Evolutionary conservation across 2,888 invertebrate species (phyloP).

Genomic region (Polymixis flavicincta): DNA sequence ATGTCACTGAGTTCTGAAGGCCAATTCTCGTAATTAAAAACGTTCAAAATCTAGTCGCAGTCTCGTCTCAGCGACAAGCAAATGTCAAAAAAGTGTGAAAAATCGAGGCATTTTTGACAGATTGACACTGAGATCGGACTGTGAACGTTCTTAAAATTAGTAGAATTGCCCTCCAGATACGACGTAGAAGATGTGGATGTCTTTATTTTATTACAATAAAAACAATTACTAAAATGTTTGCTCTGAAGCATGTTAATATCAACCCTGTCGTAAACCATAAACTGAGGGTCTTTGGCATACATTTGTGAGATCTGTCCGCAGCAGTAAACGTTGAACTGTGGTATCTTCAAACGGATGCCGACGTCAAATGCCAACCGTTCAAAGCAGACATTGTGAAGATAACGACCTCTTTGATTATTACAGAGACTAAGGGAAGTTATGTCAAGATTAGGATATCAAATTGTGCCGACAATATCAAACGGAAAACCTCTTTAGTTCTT

Average conservation of each 20-base stretch:
- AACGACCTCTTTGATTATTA: constrained; percentile 11
- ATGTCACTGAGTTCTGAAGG: neutral
- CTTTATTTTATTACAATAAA: neutral
- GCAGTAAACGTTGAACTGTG: constrained; percentile 6
- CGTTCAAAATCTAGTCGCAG: too few species aligned
- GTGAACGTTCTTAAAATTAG: too few species aligned
- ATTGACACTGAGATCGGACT: too few species aligned
- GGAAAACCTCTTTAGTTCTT: neutral
- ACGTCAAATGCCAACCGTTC: constrained; percentile 42
- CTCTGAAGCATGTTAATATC: neutral
- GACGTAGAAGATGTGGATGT: neutral
- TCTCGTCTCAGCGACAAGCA: too few species aligned
- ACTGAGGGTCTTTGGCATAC: constrained; percentile 2
- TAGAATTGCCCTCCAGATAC: neutral
- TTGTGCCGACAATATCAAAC: neutral
- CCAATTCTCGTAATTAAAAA: too few species aligned
- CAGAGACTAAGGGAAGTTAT: constrained; percentile 13
- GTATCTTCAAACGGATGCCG: constrained; percentile 45
- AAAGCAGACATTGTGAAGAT: constrained; percentile 10
- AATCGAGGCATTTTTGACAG: too few species aligned
- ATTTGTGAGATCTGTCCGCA: constrained; percentile 8
- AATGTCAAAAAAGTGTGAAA: too few species aligned
- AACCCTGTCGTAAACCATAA: neutral
- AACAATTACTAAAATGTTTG: neutral
- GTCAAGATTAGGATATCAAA: constrained; percentile 10